A percentile compares a stretch with the other conserved stretches of the same genome.
phyloP scores from a whole-genome alignment of 2,797 vertebrate genomes.

The Tokudaia tokunoshimensis region DNA sequence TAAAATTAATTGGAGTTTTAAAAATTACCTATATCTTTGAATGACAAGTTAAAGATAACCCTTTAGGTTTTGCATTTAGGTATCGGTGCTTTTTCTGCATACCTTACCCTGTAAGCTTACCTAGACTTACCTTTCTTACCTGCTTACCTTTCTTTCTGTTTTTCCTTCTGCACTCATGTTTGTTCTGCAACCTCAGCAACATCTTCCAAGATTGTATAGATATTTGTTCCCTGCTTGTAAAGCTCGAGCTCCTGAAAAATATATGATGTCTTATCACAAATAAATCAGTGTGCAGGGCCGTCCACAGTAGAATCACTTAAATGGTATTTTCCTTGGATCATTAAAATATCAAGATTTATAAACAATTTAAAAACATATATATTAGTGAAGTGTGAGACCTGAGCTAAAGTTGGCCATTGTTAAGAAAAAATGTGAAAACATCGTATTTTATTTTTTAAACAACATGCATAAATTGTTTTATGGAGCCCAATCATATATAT shows the following conservation, averaged over 20 bases:
- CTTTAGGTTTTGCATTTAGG: not conserved
- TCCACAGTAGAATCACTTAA: constrained; percentile 23
- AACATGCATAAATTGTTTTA: not conserved
- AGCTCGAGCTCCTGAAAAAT: constrained; percentile 36
- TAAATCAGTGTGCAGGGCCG: not conserved
- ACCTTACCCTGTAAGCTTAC: not conserved
- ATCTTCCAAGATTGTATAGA: not conserved
- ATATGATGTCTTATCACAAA: constrained; percentile 3
- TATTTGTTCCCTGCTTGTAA: not conserved
- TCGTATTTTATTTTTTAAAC: constrained; percentile 49
- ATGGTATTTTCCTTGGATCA: not conserved
- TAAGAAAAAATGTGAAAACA: constrained; percentile 43
- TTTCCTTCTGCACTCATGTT: not conserved
- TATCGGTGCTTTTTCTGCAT: not conserved
- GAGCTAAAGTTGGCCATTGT: not conserved
- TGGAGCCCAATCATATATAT: not conserved
- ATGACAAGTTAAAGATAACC: not conserved
- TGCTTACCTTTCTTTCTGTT: not conserved
- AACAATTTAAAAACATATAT: constrained; percentile 24
- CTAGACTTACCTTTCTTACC: not conserved
- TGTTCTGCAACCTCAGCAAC: not conserved
- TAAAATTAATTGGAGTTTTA: constrained; percentile 6
- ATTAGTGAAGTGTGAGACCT: constrained; percentile 27
- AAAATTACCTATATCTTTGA: not conserved
- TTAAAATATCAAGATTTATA: constrained; percentile 57